Percentiles rank a stretch among this genome's conserved stretches.
These are phyloP conservation scores for Tetragnatha montana DNA, from an alignment of 2,888 invertebrate genomes.

Conservation along the genomic window DNA sequence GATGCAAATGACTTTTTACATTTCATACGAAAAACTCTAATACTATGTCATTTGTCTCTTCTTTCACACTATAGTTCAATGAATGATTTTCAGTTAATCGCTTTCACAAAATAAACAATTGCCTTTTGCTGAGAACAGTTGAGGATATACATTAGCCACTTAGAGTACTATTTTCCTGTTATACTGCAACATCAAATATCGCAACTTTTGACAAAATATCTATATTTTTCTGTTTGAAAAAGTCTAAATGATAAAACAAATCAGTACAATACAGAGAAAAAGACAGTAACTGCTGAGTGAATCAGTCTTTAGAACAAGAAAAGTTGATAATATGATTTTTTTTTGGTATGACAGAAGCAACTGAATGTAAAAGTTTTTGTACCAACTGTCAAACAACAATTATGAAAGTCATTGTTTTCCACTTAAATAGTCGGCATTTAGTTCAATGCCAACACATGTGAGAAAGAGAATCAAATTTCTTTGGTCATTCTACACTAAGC, in stretches of 20 bases:
- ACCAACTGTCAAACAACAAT: constrained; percentile 69
- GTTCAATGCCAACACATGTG: constrained; percentile 52
- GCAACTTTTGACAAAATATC: constrained; percentile 50
- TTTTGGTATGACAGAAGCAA: constrained; percentile 62
- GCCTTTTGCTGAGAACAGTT: constrained; percentile 22
- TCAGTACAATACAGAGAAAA: constrained; percentile 44
- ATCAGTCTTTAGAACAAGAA: constrained; percentile 53
- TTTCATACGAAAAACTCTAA: constrained; percentile 48
- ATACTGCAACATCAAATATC: constrained; percentile 38
- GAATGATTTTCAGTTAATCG: constrained; percentile 23
- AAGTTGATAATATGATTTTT: constrained; percentile 43
- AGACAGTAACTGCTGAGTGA: constrained; percentile 51
- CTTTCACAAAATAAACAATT: constrained; percentile 41
- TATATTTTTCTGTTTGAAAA: constrained; percentile 3
- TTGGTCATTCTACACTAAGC: constrained; percentile 83
- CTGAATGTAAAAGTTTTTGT: constrained; percentile 64
- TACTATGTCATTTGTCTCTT: constrained; percentile 28
- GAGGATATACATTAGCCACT: constrained; percentile 25
- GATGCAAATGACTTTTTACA: constrained; percentile 63
- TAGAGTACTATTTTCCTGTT: constrained; percentile 30
- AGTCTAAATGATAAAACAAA: constrained; percentile 31
- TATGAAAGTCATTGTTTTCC: constrained; percentile 61
- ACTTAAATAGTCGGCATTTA: constrained; percentile 60
- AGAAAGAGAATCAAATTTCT: constrained; percentile 49
- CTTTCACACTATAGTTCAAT: neutral